A percentile compares a stretch with the other conserved stretches of the same genome.
Evolutionary conservation across 2,888 invertebrate genomes (phyloP).

Genomic region (Melinopterus prodromus): DNA sequence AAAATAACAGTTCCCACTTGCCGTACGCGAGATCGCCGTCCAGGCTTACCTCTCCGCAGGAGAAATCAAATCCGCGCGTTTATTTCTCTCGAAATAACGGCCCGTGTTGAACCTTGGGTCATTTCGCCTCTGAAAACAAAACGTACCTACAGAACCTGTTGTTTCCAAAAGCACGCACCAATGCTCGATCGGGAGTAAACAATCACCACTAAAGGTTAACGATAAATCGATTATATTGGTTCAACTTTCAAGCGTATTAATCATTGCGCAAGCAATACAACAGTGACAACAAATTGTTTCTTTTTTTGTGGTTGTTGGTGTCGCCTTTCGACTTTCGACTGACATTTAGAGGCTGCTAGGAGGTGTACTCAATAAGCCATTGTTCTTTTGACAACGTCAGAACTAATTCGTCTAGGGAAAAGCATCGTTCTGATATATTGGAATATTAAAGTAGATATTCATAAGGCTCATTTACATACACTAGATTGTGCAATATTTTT

Average conservation of each 20-base stretch:
- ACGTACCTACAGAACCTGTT: background rate
- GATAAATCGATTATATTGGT: conserved; percentile 4
- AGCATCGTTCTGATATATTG: background rate
- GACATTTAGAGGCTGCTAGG: background rate
- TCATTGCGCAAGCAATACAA: background rate
- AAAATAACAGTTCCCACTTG: conserved; percentile 15
- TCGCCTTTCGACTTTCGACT: background rate
- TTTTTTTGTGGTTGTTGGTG: background rate
- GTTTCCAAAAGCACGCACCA: background rate
- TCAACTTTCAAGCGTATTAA: background rate
- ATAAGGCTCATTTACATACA: background rate
- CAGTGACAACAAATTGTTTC: background rate
- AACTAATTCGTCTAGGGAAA: background rate
- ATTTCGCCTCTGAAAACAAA: conserved; percentile 4
- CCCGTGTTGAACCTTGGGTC: background rate
- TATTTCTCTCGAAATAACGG: background rate
- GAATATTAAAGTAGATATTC: conserved; percentile 4
- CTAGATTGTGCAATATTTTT: background rate
- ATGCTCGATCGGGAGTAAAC: background rate
- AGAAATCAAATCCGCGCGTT: conserved; percentile 4
- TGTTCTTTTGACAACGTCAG: background rate
- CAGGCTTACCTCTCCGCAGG: background rate
- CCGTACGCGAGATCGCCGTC: background rate
- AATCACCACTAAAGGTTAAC: background rate
- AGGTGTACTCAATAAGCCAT: background rate